Conservation (phyloP, 1,140 invertebrate species). For the Limonius californicus region DNA sequence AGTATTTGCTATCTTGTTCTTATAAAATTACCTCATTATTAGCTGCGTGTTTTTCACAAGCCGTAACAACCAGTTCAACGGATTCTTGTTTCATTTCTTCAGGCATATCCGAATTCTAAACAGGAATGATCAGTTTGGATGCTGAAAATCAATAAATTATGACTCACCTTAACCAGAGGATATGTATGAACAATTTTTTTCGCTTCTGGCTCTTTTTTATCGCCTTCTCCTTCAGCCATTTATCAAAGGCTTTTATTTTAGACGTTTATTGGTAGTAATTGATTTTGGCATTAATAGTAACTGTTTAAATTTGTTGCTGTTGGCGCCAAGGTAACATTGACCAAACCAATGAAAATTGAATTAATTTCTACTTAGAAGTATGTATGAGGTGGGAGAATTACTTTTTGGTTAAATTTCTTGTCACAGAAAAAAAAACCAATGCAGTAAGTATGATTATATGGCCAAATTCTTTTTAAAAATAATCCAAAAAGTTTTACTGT, state of each 20-base stretch:
- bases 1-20: too few species aligned
- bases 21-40: slow-evolving; percentile 70
- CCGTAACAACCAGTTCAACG: slow-evolving; percentile 84
- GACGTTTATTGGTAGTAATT: not conserved
- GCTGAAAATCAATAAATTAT: slow-evolving; percentile 31
- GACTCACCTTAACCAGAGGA: slow-evolving; percentile 65
- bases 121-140: slow-evolving; percentile 12
- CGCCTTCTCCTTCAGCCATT: slow-evolving; percentile 47
- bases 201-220: slow-evolving; percentile 49
- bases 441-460: too few species aligned
- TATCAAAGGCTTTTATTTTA: not conserved
- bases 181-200: slow-evolving; percentile 72
- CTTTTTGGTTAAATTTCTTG: too few species aligned
- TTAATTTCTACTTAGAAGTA: too few species aligned
- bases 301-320: not conserved
- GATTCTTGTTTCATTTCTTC: slow-evolving; percentile 88
- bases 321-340: slow-evolving; percentile 1
- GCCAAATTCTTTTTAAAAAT: too few species aligned
- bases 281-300: not conserved
- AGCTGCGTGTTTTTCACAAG: slow-evolving; percentile 82
- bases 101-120: slow-evolving; percentile 80
- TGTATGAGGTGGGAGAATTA: too few species aligned
- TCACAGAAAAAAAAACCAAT: too few species aligned
- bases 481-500: too few species aligned
- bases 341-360: not conserved